Evolutionary conservation across 2,113 vertebrate species (phyloP).

Genomic region (Syngnathus scovelli): DNA sequence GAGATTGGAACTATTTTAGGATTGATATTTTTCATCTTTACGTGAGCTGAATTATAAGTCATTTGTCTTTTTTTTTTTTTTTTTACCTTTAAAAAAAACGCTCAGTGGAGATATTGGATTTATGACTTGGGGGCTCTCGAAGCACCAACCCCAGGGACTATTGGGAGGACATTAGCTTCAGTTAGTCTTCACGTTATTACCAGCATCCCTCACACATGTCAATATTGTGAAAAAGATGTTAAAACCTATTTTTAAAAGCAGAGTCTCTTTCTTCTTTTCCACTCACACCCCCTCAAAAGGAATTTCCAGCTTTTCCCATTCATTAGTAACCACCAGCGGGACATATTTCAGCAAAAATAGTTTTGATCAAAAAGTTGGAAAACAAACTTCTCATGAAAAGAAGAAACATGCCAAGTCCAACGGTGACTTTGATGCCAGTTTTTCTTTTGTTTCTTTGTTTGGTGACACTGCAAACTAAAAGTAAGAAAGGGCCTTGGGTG

Average conservation of each 20-base stretch:
- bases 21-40: conserved; percentile 30
- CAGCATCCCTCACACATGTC: not conserved
- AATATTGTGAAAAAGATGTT: not conserved
- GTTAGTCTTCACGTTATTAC: conserved; percentile 25
- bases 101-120: conserved; percentile 85
- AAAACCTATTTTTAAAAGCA: not conserved
- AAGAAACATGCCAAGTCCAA: too few relatives aligned
- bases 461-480: too few relatives aligned
- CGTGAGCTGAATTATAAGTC: conserved; percentile 37
- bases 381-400: too few relatives aligned
- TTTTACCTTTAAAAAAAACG: conserved; percentile 3
- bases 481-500: too few relatives aligned
- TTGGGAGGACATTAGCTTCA: conserved; percentile 64
- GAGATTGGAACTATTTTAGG: conserved; percentile 36
- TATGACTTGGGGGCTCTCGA: conserved; percentile 61
- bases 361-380: too few relatives aligned
- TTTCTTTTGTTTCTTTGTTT: too few relatives aligned
- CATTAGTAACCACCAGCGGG: too few relatives aligned
- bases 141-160: conserved; percentile 79
- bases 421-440: too few relatives aligned
- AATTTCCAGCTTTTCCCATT: too few relatives aligned
- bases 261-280: too few relatives aligned
- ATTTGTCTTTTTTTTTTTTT: conserved; percentile 11
- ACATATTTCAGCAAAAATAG: too few relatives aligned
- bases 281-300: too few relatives aligned